A percentile compares a stretch with the other conserved stretches of the same genome.
phyloP scores from a whole-genome alignment of 2,113 vertebrate genomes.

The Solenodon paradoxus region DNA sequence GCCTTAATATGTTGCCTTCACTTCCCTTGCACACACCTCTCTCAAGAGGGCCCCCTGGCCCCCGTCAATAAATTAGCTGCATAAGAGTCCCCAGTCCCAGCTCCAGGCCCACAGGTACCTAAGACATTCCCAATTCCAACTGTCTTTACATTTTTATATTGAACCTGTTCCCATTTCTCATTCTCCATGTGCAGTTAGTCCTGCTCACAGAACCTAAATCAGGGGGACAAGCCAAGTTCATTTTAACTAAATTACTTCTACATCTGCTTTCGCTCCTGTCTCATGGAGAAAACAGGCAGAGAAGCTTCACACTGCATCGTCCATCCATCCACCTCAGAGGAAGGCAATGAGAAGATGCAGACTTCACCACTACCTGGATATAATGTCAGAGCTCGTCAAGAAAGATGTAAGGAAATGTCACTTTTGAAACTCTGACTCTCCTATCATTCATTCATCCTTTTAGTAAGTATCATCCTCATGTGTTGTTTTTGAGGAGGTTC shows the following conservation, averaged over 20 bases:
- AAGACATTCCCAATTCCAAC: neutral
- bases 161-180: neutral
- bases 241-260: neutral
- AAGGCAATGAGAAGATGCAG: neutral
- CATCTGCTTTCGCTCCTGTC: neutral
- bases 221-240: neutral
- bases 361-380: neutral
- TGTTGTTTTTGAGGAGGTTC: too few species aligned
- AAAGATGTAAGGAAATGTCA: neutral
- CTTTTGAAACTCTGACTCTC: neutral
- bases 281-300: neutral
- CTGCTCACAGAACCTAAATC: neutral
- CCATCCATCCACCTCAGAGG: neutral
- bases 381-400: neutral
- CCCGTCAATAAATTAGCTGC: neutral
- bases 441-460: neutral
- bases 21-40: neutral
- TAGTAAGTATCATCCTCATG: neutral
- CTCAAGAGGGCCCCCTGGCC: neutral
- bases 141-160: neutral
- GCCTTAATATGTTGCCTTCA: neutral
- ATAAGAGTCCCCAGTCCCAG: neutral
- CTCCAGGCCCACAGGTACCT: neutral
- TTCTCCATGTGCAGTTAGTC: neutral
- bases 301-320: neutral